These are phyloP conservation scores for Poecilus cupreus DNA, from an alignment of 2,888 invertebrate genomes.

Conservation along the genomic window DNA sequence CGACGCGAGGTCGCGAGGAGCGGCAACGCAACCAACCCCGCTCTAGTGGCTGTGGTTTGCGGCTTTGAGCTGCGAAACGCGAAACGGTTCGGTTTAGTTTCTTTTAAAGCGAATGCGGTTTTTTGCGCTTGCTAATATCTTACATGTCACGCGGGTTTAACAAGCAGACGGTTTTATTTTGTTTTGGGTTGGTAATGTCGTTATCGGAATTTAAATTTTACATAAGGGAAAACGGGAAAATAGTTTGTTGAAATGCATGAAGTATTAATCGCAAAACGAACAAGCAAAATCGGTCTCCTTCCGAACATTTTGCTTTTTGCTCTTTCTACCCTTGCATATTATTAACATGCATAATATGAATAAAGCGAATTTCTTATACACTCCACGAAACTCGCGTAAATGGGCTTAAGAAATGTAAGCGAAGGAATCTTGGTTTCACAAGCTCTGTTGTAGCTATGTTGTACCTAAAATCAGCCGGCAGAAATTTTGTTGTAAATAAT, in stretches of 20 bases:
- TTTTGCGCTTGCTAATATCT: background rate
- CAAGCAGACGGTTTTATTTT: background rate
- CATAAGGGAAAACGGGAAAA: background rate
- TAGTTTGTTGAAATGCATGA: background rate
- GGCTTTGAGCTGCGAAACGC: background rate
- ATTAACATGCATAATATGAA: background rate
- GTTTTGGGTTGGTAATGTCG: background rate
- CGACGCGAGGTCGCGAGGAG: too few relatives aligned
- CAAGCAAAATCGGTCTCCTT: background rate
- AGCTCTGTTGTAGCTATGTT: too few relatives aligned
- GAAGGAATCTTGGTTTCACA: too few relatives aligned
- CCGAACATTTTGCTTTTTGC: background rate
- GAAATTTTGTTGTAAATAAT: too few relatives aligned
- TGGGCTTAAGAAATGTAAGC: too few relatives aligned
- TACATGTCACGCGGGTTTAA: constrained; percentile 1
- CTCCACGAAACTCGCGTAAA: too few relatives aligned
- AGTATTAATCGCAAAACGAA: background rate
- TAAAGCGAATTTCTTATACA: background rate
- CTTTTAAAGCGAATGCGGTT: background rate
- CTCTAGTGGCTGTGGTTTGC: background rate
- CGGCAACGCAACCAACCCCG: background rate
- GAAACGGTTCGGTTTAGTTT: background rate
- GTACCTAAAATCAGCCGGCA: too few relatives aligned
- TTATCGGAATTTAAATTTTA: constrained; percentile 2
- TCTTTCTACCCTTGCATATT: background rate